phyloP scores from a whole-genome alignment of 2,113 vertebrate genomes.

The Cygnus atratus region DNA sequence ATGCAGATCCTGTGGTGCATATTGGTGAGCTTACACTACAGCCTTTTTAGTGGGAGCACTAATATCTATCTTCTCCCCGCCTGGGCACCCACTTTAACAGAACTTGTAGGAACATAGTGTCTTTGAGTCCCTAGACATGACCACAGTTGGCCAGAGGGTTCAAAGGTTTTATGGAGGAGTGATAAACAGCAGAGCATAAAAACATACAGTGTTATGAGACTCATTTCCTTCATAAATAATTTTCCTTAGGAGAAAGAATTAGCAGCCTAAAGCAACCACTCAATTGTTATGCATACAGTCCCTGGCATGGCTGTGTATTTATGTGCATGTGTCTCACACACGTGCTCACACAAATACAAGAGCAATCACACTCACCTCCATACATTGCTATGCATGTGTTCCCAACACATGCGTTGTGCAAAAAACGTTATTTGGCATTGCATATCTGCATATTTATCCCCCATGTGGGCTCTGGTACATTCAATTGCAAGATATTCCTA shows the following conservation, averaged over 20 bases:
- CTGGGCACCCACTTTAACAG: not conserved
- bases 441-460: not conserved
- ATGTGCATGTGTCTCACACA: not conserved
- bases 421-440: not conserved
- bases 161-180: not conserved
- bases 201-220: not conserved
- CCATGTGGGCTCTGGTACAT: not conserved
- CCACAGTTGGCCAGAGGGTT: not conserved
- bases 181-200: slow-evolving; percentile 8
- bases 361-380: not conserved
- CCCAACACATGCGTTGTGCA: not conserved
- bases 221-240: slow-evolving; percentile 27
- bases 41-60: not conserved
- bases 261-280: slow-evolving; percentile 6
- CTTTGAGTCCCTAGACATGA: not conserved
- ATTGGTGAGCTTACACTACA: not conserved
- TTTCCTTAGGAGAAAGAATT: slow-evolving; percentile 21
- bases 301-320: not conserved
- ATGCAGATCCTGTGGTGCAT: not conserved
- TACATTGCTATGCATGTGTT: not conserved
- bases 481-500: not conserved
- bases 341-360: rapidly evolving
- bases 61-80: not conserved
- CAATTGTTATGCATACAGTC: not conserved
- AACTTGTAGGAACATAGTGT: not conserved